Percentiles rank a stretch among this genome's conserved stretches.
Conservation (phyloP, 2,797 vertebrate species). For the Pitangus sulphuratus region DNA sequence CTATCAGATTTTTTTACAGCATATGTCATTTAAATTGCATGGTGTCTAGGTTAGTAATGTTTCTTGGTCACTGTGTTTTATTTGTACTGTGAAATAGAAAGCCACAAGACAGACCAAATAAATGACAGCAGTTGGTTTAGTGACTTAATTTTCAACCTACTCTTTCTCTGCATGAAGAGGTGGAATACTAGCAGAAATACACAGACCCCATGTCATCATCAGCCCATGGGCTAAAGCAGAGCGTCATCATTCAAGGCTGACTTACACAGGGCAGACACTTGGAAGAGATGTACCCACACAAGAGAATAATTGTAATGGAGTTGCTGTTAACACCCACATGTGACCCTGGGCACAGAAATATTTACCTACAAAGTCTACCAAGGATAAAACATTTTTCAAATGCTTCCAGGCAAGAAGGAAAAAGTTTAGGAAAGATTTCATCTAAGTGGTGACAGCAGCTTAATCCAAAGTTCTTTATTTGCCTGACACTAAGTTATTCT, state of each 20-base stretch:
- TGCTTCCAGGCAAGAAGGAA: not conserved
- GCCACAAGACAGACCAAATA: not conserved
- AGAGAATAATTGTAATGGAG: not conserved
- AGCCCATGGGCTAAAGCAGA: not conserved
- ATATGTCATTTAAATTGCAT: not conserved
- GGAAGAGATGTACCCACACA: not conserved
- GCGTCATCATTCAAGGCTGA: not conserved
- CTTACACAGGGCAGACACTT: not conserved
- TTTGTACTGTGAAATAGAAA: not conserved
- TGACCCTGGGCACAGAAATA: not conserved
- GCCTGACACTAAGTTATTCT: not conserved
- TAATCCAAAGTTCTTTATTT: slow-evolving; percentile 7
- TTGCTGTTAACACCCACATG: not conserved
- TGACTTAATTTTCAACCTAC: not conserved
- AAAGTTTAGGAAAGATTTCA: not conserved
- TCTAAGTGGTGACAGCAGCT: not conserved
- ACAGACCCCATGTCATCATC: not conserved
- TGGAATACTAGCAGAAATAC: not conserved
- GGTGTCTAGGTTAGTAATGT: not conserved
- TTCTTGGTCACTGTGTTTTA: not conserved
- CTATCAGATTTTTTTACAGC: not conserved
- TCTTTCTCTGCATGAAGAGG: not conserved
- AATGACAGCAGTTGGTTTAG: not conserved
- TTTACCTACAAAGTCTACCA: not conserved
- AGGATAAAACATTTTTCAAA: not conserved